Evolutionary conservation across 2,888 invertebrate genomes (phyloP), one percentile per base, ranked within the genome.

Genomic region (Amphipyra berbera): DNA sequence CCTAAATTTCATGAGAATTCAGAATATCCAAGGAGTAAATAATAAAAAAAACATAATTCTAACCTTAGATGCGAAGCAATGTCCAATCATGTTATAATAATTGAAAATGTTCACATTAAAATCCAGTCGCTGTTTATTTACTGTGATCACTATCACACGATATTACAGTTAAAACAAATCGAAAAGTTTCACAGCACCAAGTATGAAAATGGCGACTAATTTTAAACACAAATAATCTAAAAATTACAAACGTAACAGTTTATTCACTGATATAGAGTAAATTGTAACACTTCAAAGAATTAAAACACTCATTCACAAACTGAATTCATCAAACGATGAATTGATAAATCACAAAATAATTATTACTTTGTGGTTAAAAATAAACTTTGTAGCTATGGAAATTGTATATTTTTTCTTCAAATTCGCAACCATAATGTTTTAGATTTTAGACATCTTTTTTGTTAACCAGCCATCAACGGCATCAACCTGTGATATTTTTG

Each of bases 191-290:
- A 85, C 82, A 74, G 76, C 79, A 84, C 80, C 67, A 74, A 81
- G 71, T 81, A 81, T 50, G 84, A 87, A 88, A 85, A 88, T 88
- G 88, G 87, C 88, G 88, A 88, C 87, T 70, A 78, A 73, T 76
- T 77, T 33, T 73, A 62, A 76, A 69, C 67, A 64, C 69, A 79
- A 76, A 61, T 71, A 65, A 60, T 76, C 44, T 46, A 52, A 76
- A 72, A 66, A 54, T 63, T 61, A 71, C 66, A 72, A 66, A 56
- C 57, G 63, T 68, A 61, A 66, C 61, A 76, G 50, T 63, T 55
- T 69, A 72, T 64, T 52, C 49, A 70, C 62, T 57, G 35, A 15
- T 55, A 21, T 40, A 63, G 48, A 59, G 59, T 56, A 49, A 61
- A 63, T 60, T 61, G 52, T 57, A 62, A 74, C 66, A 78, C 65